phyloP scores from a whole-genome alignment of 1,140 invertebrate genomes.

The Stegodyphus mimosarum region DNA sequence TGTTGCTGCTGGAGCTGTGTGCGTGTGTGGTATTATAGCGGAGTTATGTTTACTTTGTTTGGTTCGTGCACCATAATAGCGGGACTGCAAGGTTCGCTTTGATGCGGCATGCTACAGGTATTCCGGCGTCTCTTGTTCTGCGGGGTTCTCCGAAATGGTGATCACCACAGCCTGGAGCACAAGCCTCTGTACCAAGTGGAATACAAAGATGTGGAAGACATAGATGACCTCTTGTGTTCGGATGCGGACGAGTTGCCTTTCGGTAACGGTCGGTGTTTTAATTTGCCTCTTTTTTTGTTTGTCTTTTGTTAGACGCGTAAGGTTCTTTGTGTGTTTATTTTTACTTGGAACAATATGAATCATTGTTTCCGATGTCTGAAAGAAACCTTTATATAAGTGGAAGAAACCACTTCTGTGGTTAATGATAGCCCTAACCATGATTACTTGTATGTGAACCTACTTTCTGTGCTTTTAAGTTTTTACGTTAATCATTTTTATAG shows the following conservation, averaged over 20 bases:
- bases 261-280: not conserved
- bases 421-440: too few relatives aligned
- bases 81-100: not conserved
- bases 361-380: too few relatives aligned
- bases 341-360: too few relatives aligned
- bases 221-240: not conserved
- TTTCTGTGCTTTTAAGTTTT: too few relatives aligned
- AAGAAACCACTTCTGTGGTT: too few relatives aligned
- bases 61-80: conserved; percentile 5
- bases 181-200: conserved; percentile 46
- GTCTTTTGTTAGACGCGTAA: too few relatives aligned
- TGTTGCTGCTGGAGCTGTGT: not conserved
- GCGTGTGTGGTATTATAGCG: not conserved
- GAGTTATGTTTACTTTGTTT: not conserved
- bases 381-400: too few relatives aligned
- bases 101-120: conserved; percentile 41
- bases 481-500: too few relatives aligned
- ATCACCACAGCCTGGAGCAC: conserved; percentile 14
- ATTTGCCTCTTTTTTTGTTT: not conserved
- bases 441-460: too few relatives aligned
- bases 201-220: conserved; percentile 28
- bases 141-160: not conserved
- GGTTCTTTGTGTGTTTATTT: too few relatives aligned
- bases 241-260: not conserved
- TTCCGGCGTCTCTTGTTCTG: conserved; percentile 36